phyloP scores from a whole-genome alignment of 2,797 vertebrate species.

The Peromyscus attwateri region DNA sequence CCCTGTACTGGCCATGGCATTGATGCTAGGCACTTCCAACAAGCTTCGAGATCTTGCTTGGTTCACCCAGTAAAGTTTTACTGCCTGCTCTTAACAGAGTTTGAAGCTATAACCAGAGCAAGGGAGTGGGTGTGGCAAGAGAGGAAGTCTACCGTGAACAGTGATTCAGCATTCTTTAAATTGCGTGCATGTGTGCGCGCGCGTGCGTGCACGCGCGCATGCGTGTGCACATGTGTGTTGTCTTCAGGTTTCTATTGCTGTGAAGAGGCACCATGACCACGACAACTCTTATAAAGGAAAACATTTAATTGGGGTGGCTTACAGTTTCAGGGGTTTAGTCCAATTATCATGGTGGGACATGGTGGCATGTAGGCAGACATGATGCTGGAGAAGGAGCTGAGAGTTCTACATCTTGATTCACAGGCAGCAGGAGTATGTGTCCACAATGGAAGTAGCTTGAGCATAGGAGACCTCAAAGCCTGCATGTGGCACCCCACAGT shows the following conservation, averaged over 20 bases:
- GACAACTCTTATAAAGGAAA: not conserved
- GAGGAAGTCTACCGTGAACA: not conserved
- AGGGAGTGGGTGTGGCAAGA: not conserved
- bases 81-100: conserved; percentile 8
- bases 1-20: not conserved
- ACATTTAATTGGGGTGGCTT: not conserved
- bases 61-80: not conserved
- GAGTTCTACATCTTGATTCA: not conserved
- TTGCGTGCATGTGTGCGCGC: no score
- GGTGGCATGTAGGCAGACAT: not conserved
- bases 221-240: no score
- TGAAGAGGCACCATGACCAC: not conserved
- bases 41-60: not conserved
- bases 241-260: no score
- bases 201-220: no score
- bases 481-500: not conserved
- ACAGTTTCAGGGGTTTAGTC: not conserved
- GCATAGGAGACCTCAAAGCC: not conserved
- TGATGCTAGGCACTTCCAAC: not conserved
- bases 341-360: not conserved
- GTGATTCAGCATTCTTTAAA: not conserved
- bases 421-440: not conserved
- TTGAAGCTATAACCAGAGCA: not conserved
- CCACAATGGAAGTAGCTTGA: not conserved
- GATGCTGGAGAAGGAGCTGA: not conserved